Percentiles rank a stretch among this genome's conserved stretches.
These are phyloP conservation scores for Cremastinae sp. DNA, from an alignment of 2,888 invertebrate species.

Conservation along the genomic window DNA sequence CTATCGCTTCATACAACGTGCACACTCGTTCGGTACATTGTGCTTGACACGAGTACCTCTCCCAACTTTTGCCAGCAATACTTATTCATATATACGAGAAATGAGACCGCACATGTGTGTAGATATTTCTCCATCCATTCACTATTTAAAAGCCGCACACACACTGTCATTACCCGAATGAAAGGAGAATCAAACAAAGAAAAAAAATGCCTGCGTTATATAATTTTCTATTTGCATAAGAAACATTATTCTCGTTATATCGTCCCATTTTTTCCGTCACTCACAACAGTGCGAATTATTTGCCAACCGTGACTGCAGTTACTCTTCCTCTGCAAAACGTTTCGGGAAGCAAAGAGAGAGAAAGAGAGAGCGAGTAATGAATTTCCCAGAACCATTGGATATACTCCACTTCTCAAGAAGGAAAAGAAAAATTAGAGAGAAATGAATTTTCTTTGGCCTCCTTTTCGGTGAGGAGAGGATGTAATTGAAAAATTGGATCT, in stretches of 20 bases:
- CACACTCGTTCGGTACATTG: conserved; percentile 45
- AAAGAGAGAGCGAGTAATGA: too few species aligned
- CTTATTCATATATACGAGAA: conserved; percentile 28
- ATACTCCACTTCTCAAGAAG: not conserved
- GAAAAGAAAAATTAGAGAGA: conserved; percentile 10
- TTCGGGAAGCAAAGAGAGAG: too few species aligned
- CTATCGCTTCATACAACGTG: conserved; percentile 27
- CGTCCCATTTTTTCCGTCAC: too few species aligned
- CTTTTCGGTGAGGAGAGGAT: conserved; percentile 1
- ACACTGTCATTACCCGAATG: conserved; percentile 3
- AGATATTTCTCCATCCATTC: not conserved
- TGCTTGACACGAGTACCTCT: conserved; percentile 44
- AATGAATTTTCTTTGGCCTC: conserved; percentile 6
- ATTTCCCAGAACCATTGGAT: not conserved
- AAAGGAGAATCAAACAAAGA: conserved; percentile 1
- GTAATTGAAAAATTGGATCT: conserved; percentile 45
- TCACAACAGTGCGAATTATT: too few species aligned
- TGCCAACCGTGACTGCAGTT: too few species aligned
- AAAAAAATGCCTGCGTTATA: conserved; percentile 1
- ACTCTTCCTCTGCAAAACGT: too few species aligned
- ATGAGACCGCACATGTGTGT: conserved; percentile 20
- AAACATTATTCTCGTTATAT: too few species aligned
- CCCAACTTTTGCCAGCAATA: conserved; percentile 25
- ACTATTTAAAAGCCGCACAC: conserved; percentile 3
- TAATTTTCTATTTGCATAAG: too few species aligned